Conservation (phyloP, 2,888 invertebrate genomes). For the Tinea pellionella region DNA sequence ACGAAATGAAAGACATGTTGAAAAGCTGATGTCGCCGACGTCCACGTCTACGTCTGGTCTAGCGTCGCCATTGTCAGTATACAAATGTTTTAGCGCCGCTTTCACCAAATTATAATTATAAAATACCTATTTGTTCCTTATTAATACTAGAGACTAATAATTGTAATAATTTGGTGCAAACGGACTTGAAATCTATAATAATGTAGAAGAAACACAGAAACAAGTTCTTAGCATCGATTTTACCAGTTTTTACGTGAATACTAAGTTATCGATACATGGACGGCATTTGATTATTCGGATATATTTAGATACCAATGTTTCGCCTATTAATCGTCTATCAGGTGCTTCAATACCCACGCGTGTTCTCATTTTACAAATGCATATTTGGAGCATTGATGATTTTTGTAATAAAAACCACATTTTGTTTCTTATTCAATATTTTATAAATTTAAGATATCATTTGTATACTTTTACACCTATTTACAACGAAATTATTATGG, state of each 20-base stretch:
- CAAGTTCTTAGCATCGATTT: not conserved
- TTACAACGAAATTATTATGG: not conserved
- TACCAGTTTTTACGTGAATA: not conserved
- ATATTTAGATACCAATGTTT: too few species aligned
- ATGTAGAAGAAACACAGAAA: not conserved
- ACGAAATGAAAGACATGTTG: too few species aligned
- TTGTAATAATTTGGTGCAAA: not conserved
- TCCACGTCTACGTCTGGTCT: too few species aligned
- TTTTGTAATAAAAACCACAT: not conserved
- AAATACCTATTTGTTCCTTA: not conserved
- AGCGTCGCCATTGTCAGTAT: too few species aligned
- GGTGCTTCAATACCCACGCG: slow-evolving; percentile 4
- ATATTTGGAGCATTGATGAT: not conserved
- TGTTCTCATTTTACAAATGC: not conserved
- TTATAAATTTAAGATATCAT: not conserved
- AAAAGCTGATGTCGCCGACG: too few species aligned
- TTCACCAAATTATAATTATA: not conserved
- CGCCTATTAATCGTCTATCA: slow-evolving; percentile 1
- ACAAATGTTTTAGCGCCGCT: not conserved
- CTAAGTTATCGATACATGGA: not conserved
- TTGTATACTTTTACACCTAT: not conserved
- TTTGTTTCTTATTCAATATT: not conserved
- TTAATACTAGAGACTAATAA: too few species aligned
- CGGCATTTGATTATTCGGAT: not conserved
- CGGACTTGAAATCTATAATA: not conserved